Evolutionary conservation across 2,888 invertebrate genomes (phyloP).

Genomic region (Agrypnus murinus): DNA sequence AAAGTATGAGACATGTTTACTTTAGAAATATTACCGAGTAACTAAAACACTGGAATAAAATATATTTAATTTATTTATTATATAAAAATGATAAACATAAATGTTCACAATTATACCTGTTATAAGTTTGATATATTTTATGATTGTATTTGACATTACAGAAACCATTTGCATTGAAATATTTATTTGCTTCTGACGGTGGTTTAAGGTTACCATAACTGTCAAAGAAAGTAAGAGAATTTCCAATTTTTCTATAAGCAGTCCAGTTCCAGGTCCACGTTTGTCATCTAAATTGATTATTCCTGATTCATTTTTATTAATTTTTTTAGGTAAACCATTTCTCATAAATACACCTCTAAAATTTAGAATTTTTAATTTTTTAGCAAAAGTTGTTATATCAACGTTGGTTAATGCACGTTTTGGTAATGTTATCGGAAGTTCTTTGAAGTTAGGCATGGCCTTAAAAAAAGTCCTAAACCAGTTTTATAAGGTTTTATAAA

Average conservation of each 20-base stretch:
- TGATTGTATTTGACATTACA: slow-evolving; percentile 36
- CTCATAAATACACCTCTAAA: slow-evolving; percentile 62
- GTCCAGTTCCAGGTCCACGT: slow-evolving; percentile 60
- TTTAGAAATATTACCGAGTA: slow-evolving; percentile 40
- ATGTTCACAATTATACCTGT: slow-evolving; percentile 40
- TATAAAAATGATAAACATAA: slow-evolving; percentile 53
- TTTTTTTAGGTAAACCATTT: slow-evolving; percentile 32
- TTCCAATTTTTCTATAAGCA: slow-evolving; percentile 61
- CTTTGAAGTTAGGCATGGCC: too few species aligned
- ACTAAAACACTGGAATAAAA: too few species aligned
- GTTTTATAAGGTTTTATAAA: slow-evolving; percentile 54
- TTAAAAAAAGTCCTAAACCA: slow-evolving; percentile 50
- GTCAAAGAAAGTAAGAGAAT: slow-evolving; percentile 64
- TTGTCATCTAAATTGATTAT: neutral
- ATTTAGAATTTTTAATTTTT: slow-evolving; percentile 44
- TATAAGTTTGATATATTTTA: slow-evolving; percentile 43
- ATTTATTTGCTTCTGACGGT: slow-evolving; percentile 50
- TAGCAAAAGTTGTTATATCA: slow-evolving; percentile 53
- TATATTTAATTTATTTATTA: slow-evolving; percentile 16
- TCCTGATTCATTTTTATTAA: neutral
- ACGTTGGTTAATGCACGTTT: slow-evolving; percentile 53
- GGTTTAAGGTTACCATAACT: slow-evolving; percentile 65
- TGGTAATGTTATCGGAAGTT: slow-evolving; percentile 53
- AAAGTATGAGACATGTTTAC: slow-evolving; percentile 58
- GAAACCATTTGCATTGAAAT: slow-evolving; percentile 25